phyloP scores from a whole-genome alignment of 2,113 vertebrate genomes.

The Tichodroma muraria region DNA sequence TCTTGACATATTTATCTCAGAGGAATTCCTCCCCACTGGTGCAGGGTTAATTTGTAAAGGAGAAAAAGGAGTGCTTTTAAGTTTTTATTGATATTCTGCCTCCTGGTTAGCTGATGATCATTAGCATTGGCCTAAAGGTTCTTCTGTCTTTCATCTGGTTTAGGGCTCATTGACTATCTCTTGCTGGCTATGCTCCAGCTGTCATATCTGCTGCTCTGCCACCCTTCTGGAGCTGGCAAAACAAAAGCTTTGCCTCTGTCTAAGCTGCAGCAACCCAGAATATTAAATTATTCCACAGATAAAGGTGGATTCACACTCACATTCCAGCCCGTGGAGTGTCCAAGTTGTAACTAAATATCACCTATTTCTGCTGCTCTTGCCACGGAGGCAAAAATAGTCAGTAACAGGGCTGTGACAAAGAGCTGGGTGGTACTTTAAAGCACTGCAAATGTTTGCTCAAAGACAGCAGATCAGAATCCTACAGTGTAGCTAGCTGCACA shows the following conservation, averaged over 20 bases:
- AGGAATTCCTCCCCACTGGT: not conserved
- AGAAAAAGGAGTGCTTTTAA: not conserved
- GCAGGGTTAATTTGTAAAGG: not conserved
- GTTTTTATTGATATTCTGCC: conserved; percentile 9
- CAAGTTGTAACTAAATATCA: not conserved
- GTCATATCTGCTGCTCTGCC: not conserved
- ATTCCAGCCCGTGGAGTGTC: not conserved
- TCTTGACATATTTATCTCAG: not conserved
- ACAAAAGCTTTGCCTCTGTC: not conserved
- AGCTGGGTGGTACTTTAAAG: not conserved
- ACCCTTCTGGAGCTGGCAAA: not conserved
- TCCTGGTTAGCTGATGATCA: not conserved
- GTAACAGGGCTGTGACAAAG: not conserved
- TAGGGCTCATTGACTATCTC: not conserved
- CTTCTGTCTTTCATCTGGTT: not conserved
- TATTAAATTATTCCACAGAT: not conserved
- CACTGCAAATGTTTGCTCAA: not conserved
- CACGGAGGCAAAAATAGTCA: not conserved
- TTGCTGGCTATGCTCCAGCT: not conserved
- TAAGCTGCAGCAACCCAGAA: not conserved
- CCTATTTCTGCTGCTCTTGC: not conserved
- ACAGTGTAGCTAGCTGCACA: not conserved
- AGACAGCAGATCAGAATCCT: not conserved
- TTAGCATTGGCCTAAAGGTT: not conserved
- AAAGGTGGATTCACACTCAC: not conserved